Conservation (phyloP, 1,140 invertebrate species). For the Cyclina sinensis region DNA sequence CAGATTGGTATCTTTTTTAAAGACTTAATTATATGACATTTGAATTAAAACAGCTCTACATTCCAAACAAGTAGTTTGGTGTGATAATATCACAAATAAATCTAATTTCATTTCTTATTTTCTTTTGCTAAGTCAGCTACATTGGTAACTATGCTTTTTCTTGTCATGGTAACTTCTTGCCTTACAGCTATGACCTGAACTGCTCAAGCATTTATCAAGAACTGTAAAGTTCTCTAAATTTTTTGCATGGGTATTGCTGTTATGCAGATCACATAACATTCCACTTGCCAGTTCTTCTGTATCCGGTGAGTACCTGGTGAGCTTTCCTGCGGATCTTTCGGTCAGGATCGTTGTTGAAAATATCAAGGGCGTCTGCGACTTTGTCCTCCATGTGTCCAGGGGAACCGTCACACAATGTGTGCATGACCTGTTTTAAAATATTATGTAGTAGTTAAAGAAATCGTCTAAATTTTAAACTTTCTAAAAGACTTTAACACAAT, state of each 20-base stretch:
- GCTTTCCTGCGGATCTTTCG: constrained; percentile 82
- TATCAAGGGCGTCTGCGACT: constrained; percentile 80
- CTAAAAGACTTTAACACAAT: too few relatives aligned
- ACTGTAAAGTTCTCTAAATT: not conserved
- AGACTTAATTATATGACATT: too few relatives aligned
- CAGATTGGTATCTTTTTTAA: too few relatives aligned
- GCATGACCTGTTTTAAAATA: constrained; percentile 81
- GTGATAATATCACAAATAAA: too few relatives aligned
- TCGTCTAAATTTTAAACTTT: too few relatives aligned
- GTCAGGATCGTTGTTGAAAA: constrained; percentile 83
- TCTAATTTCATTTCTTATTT: too few relatives aligned
- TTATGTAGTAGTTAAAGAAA: too few relatives aligned
- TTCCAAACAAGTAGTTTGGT: too few relatives aligned
- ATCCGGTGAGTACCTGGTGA: constrained; percentile 82
- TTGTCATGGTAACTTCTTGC: too few relatives aligned
- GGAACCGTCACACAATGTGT: constrained; percentile 85
- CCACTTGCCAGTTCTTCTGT: constrained; percentile 84
- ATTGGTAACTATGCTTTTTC: too few relatives aligned
- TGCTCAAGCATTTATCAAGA: not conserved
- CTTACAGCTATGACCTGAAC: too few relatives aligned
- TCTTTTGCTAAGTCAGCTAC: not conserved
- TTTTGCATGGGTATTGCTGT: not conserved
- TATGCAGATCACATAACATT: constrained; percentile 81
- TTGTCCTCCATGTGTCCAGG: constrained; percentile 82
- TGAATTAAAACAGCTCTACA: too few relatives aligned